These are phyloP conservation scores for Leucophenga montana DNA, from an alignment of 2,888 invertebrate species.

Conservation along the genomic window DNA sequence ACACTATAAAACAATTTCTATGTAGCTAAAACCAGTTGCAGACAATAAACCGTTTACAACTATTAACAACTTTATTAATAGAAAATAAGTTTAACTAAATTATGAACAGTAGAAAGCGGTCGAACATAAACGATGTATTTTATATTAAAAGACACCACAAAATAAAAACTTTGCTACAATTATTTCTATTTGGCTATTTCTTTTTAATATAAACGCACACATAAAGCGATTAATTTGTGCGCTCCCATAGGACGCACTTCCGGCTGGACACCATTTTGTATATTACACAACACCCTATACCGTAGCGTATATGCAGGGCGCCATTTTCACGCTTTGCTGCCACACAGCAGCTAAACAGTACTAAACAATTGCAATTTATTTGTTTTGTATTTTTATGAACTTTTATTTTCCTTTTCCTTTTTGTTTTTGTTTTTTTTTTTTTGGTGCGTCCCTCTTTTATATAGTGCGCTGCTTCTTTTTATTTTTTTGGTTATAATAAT, in stretches of 20 bases:
- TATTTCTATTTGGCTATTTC: background rate
- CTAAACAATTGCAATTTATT: slow-evolving; percentile 31
- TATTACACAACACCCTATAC: no score
- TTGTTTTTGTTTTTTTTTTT: slow-evolving; percentile 3
- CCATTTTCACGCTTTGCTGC: background rate
- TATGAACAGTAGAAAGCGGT: background rate
- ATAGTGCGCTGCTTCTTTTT: no score
- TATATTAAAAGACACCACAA: background rate
- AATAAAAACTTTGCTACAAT: slow-evolving; percentile 5
- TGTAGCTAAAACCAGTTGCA: no score
- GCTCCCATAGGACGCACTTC: background rate
- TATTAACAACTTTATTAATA: background rate
- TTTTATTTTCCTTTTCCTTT: no score
- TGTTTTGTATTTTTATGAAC: slow-evolving; percentile 13
- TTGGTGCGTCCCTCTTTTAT: no score
- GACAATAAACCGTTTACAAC: no score
- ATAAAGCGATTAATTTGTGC: slow-evolving; percentile 14
- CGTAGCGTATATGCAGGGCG: no score
- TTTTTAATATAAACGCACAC: background rate
- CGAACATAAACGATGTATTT: background rate
- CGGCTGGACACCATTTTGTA: slow-evolving; percentile 1
- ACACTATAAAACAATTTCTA: no score
- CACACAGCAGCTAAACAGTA: background rate
- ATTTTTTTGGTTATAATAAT: slow-evolving; percentile 25
- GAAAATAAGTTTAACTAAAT: background rate